Evolutionary conservation across 2,888 invertebrate species (phyloP).

Genomic region (Lutraria lutraria): DNA sequence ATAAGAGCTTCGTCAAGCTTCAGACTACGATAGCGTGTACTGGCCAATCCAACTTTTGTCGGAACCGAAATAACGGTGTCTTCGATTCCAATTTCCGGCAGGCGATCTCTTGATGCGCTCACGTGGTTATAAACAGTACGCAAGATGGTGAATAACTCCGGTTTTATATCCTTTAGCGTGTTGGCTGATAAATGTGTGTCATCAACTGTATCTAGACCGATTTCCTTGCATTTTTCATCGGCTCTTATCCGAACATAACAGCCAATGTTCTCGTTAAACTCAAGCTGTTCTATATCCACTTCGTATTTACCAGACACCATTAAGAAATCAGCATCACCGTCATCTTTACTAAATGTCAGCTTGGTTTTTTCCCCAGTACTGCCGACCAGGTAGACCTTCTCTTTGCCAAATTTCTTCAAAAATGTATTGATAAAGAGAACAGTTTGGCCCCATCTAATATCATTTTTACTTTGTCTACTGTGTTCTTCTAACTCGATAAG

Average conservation of each 20-base stretch:
- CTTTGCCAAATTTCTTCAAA: slow-evolving; percentile 44
- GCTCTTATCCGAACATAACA: slow-evolving; percentile 63
- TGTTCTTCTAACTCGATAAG: slow-evolving; percentile 1
- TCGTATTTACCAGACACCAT: slow-evolving; percentile 52
- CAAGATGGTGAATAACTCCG: slow-evolving; percentile 39
- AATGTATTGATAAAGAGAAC: slow-evolving; percentile 38
- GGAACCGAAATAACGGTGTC: slow-evolving; percentile 9
- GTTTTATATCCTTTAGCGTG: slow-evolving; percentile 26
- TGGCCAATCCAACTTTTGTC: slow-evolving; percentile 39
- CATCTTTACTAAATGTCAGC: slow-evolving; percentile 50
- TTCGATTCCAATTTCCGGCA: background rate
- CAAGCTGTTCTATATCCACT: slow-evolving; percentile 49
- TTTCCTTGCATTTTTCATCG: background rate
- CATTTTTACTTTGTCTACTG: slow-evolving; percentile 29
- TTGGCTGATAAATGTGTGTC: slow-evolving; percentile 34
- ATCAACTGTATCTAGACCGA: slow-evolving; percentile 2
- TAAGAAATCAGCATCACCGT: slow-evolving; percentile 65
- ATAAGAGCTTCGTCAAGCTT: background rate
- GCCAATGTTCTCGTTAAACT: slow-evolving; percentile 46
- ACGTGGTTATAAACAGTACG: slow-evolving; percentile 18
- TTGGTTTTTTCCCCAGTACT: slow-evolving; percentile 58
- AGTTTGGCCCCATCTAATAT: slow-evolving; percentile 2
- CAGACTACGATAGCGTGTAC: slow-evolving; percentile 11
- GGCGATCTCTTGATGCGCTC: background rate
- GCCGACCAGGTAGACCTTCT: slow-evolving; percentile 58